Evolutionary conservation across 2,113 vertebrate genomes (phyloP).

Genomic region (rabbit (Oryctolagus cuniculus)): DNA sequence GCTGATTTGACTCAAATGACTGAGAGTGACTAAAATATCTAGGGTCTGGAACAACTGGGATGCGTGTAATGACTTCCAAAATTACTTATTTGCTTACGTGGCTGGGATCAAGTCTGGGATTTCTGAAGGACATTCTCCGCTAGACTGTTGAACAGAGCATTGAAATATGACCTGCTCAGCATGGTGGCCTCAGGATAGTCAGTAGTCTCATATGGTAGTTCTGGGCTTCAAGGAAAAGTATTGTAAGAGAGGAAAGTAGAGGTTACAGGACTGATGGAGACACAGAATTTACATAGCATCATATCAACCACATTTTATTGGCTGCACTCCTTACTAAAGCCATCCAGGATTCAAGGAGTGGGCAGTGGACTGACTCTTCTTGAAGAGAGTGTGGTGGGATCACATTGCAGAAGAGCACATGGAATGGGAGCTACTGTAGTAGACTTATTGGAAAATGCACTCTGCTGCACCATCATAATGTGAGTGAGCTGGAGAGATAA

Average conservation of each 20-base stretch:
- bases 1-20: neutral
- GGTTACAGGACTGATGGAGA: neutral
- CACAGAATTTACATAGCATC: neutral
- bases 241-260: neutral
- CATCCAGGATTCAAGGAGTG: neutral
- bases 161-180: neutral
- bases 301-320: neutral
- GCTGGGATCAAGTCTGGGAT: neutral
- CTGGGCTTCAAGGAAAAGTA: neutral
- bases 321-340: neutral
- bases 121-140: neutral
- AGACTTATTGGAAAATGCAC: neutral
- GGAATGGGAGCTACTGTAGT: neutral
- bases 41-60: neutral
- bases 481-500: neutral
- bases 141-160: neutral
- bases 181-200: neutral
- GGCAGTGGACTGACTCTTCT: neutral
- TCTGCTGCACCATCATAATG: fast-evolving
- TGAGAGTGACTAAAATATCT: neutral
- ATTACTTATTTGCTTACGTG: neutral
- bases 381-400: neutral
- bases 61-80: neutral
- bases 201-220: neutral
- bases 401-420: neutral